Conservation (phyloP, 2,113 vertebrate species). For the Butastur rufipennis region DNA sequence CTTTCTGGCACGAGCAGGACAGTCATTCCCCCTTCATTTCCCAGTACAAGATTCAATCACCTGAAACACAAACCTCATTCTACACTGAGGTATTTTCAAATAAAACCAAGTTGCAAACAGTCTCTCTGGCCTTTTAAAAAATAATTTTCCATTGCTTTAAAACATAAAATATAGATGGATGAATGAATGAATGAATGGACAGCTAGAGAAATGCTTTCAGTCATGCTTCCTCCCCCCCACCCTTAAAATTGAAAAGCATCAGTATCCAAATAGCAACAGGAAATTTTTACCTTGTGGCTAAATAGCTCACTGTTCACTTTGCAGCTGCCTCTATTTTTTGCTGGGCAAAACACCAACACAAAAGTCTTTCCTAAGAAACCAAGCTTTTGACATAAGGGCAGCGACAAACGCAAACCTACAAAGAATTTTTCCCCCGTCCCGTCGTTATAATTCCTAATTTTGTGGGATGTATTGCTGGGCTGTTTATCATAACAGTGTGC, state of each 20-base stretch:
- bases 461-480: conserved; percentile 62
- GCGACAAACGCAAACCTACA: conserved; percentile 29
- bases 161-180: conserved; percentile 29
- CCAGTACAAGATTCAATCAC: conserved; percentile 14
- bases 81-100: neutral
- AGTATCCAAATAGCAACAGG: conserved; percentile 56
- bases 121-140: conserved; percentile 20
- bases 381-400: conserved; percentile 60
- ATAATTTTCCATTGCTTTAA: neutral
- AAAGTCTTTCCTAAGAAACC: conserved; percentile 62
- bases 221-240: conserved; percentile 10
- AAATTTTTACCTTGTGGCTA: conserved; percentile 61
- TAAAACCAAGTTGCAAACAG: conserved; percentile 33
- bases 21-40: neutral
- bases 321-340: conserved; percentile 62
- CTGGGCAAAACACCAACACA: conserved; percentile 43
- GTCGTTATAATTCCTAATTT: conserved; percentile 63
- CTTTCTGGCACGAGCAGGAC: conserved; percentile 4
- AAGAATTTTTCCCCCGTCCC: conserved; percentile 20
- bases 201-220: conserved; percentile 45
- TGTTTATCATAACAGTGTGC: conserved; percentile 73
- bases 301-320: conserved; percentile 62
- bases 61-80: conserved; percentile 33
- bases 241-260: conserved; percentile 52
- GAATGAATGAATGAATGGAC: conserved; percentile 35